These are phyloP conservation scores for Brachionichthys hirsutus DNA, from an alignment of 2,113 vertebrate genomes.

Conservation along the genomic window DNA sequence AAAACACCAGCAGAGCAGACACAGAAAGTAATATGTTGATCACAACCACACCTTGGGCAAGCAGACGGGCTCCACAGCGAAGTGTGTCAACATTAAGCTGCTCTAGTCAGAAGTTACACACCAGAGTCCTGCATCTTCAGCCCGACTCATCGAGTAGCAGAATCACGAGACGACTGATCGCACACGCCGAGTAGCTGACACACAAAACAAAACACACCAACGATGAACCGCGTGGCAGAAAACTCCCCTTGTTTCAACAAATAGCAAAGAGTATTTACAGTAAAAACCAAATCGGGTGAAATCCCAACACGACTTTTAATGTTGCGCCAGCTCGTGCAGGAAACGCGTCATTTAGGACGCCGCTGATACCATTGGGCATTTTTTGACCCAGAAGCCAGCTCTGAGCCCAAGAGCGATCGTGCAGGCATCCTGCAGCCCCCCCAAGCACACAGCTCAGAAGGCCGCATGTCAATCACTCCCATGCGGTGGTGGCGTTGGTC, in stretches of 20 bases:
- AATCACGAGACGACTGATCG: neutral
- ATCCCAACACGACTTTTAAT: neutral
- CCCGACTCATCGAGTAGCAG: neutral
- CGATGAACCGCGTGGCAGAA: neutral
- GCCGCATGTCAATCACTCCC: constrained; percentile 58
- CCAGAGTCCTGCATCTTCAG: neutral
- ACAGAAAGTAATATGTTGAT: neutral
- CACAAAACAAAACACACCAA: neutral
- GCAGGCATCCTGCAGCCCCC: constrained; percentile 65
- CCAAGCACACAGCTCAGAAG: constrained; percentile 25
- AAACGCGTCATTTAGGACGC: constrained; percentile 2
- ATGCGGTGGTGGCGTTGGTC: constrained; percentile 33
- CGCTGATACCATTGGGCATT: constrained; percentile 24
- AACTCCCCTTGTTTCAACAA: constrained; percentile 14
- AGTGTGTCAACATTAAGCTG: constrained; percentile 1
- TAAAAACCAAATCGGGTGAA: neutral
- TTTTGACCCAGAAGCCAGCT: constrained; percentile 23
- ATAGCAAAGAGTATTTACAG: constrained; percentile 9
- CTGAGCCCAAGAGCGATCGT: constrained; percentile 22
- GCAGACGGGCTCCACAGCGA: constrained; percentile 34
- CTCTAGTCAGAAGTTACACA: neutral
- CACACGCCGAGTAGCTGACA: too few species aligned
- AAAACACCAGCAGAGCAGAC: neutral
- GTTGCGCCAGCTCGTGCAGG: neutral
- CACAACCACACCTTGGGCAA: constrained; percentile 7